These are phyloP conservation scores for Drosophila insularis DNA, from an alignment of 1,140 invertebrate species.

Conservation along the genomic window DNA sequence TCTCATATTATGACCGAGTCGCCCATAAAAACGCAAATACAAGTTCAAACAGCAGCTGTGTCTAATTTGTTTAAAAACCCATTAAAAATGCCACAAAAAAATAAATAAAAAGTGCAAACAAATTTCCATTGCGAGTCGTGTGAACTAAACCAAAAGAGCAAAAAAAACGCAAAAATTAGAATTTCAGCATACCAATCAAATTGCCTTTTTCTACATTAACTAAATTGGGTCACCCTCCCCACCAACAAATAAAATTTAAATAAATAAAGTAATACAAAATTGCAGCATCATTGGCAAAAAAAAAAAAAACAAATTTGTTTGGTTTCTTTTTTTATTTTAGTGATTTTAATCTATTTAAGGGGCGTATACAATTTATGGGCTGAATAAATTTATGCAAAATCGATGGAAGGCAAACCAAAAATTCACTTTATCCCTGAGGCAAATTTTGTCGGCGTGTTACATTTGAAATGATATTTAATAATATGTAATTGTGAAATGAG, in stretches of 20 bases:
- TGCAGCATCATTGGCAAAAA: conserved; percentile 62
- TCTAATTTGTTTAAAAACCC: conserved; percentile 67
- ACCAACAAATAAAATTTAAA: too few species aligned
- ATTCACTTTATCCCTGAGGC: conserved; percentile 31
- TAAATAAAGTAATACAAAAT: conserved; percentile 36
- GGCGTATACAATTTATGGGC: conserved; percentile 42
- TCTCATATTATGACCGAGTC: conserved; percentile 41
- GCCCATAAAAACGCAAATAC: conserved; percentile 39
- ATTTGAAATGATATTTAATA: conserved; percentile 78
- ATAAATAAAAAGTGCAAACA: conserved; percentile 57
- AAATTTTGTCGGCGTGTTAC: conserved; percentile 33
- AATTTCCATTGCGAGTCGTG: conserved; percentile 37
- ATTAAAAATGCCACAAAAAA: conserved; percentile 33
- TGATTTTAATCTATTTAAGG: conserved; percentile 57
- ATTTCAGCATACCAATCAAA: conserved; percentile 17
- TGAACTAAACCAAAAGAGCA: conserved; percentile 35
- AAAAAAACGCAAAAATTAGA: conserved; percentile 46
- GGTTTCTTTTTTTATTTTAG: conserved; percentile 20
- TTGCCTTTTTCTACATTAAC: conserved; percentile 29
- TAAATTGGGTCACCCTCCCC: conserved; percentile 40
- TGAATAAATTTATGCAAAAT: conserved; percentile 68
- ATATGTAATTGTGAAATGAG: conserved; percentile 69
- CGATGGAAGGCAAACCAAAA: conserved; percentile 21
- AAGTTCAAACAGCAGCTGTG: conserved; percentile 61
- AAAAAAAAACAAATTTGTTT: conserved; percentile 14